Evolutionary conservation across 2,797 vertebrate genomes (phyloP).

Genomic region (Xiphophorus birchmanni): DNA sequence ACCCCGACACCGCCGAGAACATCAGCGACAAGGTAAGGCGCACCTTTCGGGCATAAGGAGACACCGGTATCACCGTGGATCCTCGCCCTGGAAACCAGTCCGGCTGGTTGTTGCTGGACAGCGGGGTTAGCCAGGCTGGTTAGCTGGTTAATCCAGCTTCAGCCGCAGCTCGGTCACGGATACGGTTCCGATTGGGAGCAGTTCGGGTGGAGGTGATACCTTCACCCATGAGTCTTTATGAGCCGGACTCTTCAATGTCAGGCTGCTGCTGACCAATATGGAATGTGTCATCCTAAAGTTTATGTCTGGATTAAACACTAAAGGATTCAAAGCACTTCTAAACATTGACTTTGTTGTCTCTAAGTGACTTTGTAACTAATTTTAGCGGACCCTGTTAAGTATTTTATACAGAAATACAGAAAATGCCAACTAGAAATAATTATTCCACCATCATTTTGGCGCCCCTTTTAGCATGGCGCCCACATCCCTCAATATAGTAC

Average conservation of each 20-base stretch:
- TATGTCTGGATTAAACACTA: background rate
- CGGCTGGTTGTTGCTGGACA: conserved; percentile 10
- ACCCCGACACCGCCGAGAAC: conserved; percentile 75
- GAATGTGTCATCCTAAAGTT: background rate
- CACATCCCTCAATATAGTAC: too few species aligned
- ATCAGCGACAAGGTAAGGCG: conserved; percentile 79
- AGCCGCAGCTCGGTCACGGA: conserved; percentile 5
- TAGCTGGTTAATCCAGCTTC: conserved; percentile 31
- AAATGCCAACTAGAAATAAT: too few species aligned
- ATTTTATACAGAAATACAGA: too few species aligned
- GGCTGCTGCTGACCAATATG: background rate
- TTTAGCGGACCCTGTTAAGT: background rate
- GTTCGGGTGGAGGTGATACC: background rate
- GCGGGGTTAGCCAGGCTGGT: background rate
- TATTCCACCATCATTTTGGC: too few species aligned
- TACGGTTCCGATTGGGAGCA: background rate
- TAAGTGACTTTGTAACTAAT: background rate
- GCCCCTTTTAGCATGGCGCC: too few species aligned
- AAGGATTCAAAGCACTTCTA: background rate
- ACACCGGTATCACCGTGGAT: rapidly evolving
- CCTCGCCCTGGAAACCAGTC: conserved; percentile 28
- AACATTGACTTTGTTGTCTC: background rate
- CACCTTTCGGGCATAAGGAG: rapidly evolving
- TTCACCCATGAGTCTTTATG: background rate
- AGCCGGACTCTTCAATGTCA: background rate